Conservation (phyloP, 2,888 invertebrate genomes). For the Hypomecis punctinalis region DNA sequence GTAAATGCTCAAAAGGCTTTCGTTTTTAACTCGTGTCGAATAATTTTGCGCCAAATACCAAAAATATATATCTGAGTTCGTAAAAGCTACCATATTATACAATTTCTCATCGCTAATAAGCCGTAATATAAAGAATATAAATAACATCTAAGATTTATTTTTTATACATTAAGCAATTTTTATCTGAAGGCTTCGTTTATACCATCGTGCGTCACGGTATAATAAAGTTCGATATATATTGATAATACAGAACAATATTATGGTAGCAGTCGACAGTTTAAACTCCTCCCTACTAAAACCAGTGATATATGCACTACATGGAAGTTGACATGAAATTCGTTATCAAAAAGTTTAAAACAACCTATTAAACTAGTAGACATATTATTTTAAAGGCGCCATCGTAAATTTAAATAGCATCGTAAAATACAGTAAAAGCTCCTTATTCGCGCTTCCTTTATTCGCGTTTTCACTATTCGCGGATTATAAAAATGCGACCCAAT, state of each 20-base stretch:
- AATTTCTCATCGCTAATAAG: conserved; percentile 24
- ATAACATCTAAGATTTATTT: conserved; percentile 24
- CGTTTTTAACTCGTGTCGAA: conserved; percentile 18
- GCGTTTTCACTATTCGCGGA: too few relatives aligned
- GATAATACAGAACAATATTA: background rate
- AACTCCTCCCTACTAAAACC: conserved; percentile 5
- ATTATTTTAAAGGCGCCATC: too few relatives aligned
- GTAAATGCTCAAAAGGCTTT: conserved; percentile 32
- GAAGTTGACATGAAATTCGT: background rate
- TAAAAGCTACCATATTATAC: conserved; percentile 39
- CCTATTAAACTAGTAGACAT: too few relatives aligned
- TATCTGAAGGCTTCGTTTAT: background rate
- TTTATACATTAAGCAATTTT: conserved; percentile 21
- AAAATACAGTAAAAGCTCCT: too few relatives aligned
- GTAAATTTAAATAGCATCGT: too few relatives aligned
- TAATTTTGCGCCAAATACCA: conserved; percentile 28
- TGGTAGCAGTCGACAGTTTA: background rate
- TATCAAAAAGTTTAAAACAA: background rate
- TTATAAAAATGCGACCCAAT: too few relatives aligned
- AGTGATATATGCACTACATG: conserved; percentile 12
- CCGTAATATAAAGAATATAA: conserved; percentile 25
- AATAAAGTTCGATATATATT: background rate
- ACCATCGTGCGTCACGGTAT: conserved; percentile 3
- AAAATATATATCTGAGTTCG: conserved; percentile 33
- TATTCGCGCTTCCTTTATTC: too few relatives aligned